A percentile compares a stretch with the other conserved stretches of the same genome.
Conservation (phyloP, 2,113 vertebrate genomes). For the Enhydra lutris region DNA sequence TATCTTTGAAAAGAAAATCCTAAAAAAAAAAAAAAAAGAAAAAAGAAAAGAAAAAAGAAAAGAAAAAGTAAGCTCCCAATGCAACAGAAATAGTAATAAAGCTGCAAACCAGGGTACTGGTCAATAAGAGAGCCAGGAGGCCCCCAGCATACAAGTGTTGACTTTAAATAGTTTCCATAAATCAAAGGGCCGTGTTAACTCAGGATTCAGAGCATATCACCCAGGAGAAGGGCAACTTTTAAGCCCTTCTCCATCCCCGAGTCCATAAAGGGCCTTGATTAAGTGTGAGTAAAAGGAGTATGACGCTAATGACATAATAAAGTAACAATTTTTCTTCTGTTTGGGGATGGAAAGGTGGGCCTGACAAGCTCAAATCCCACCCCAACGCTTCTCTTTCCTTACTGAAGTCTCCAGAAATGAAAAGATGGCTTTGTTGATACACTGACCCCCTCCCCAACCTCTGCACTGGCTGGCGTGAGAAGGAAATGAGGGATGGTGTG, state of each 20-base stretch:
- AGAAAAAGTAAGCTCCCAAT: not conserved
- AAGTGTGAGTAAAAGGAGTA: slow-evolving; percentile 54
- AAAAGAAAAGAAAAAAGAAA: not conserved
- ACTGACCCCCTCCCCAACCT: not conserved
- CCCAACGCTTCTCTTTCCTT: not conserved
- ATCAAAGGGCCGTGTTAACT: not conserved
- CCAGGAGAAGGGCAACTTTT: slow-evolving; percentile 7
- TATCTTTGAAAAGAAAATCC: slow-evolving; percentile 7
- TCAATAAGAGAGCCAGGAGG: not conserved
- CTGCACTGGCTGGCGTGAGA: not conserved
- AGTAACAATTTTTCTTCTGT: slow-evolving; percentile 44
- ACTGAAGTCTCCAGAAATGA: slow-evolving; percentile 19
- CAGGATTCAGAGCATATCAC: not conserved
- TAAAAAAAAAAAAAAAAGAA: not conserved
- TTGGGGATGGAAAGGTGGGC: not conserved
- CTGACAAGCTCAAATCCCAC: slow-evolving; percentile 11
- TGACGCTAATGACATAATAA: slow-evolving; percentile 50
- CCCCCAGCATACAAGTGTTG: not conserved
- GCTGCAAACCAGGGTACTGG: not conserved
- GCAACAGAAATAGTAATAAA: not conserved
- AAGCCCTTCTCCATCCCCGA: not conserved
- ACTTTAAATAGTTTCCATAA: slow-evolving; percentile 40
- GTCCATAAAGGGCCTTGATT: slow-evolving; percentile 46
- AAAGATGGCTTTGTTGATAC: slow-evolving; percentile 69
- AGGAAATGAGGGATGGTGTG: slow-evolving; percentile 53